These are phyloP conservation scores for Notodonta dromedarius DNA, from an alignment of 2,888 invertebrate species.

Conservation along the genomic window DNA sequence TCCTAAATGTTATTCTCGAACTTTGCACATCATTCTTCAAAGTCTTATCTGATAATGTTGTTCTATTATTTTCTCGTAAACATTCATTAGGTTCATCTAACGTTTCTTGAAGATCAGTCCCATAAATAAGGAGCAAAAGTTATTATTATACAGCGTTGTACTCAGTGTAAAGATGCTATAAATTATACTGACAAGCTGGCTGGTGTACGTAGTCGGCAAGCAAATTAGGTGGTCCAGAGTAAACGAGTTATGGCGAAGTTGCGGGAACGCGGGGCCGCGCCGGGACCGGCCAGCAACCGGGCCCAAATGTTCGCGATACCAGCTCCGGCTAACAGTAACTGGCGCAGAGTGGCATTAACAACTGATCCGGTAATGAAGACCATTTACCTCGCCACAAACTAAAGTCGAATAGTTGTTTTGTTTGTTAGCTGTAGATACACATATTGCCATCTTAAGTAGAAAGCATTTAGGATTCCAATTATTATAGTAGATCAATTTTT, in stretches of 20 bases:
- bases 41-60: conserved; percentile 2
- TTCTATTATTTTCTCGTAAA: conserved; percentile 17
- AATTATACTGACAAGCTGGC: conserved; percentile 68
- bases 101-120: conserved; percentile 20
- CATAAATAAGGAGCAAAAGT: conserved; percentile 32
- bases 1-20: not conserved
- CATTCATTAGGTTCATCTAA: conserved; percentile 12
- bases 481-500: too few species aligned
- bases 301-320: conserved; percentile 41
- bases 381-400: conserved; percentile 25
- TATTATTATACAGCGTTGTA: conserved; percentile 36
- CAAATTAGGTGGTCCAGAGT: conserved; percentile 73
- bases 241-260: conserved; percentile 76
- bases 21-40: conserved; percentile 4
- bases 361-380: conserved; percentile 31
- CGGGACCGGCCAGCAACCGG: conserved; percentile 52
- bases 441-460: too few species aligned
- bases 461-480: too few species aligned
- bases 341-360: conserved; percentile 42
- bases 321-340: conserved; percentile 38
- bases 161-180: conserved; percentile 55
- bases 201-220: conserved; percentile 64
- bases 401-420: not conserved
- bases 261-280: conserved; percentile 52
- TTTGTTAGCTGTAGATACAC: not conserved